A percentile compares a stretch with the other conserved stretches of the same genome.
These are phyloP conservation scores for Idaea straminata DNA, from an alignment of 2,888 invertebrate genomes.

Conservation along the genomic window DNA sequence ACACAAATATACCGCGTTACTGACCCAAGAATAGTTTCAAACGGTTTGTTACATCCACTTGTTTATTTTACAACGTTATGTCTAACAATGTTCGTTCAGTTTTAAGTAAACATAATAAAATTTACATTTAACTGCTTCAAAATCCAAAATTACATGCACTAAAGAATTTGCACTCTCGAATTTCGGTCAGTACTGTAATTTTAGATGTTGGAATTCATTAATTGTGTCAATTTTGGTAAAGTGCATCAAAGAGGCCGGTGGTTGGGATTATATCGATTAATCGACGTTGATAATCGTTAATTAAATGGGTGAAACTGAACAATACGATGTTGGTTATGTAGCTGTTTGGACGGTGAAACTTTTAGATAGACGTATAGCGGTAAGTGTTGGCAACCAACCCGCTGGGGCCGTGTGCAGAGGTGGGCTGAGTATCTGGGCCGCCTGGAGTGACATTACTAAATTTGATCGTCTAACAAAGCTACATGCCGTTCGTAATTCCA, in stretches of 20 bases:
- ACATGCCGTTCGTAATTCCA: slow-evolving; percentile 40
- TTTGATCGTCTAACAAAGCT: slow-evolving; percentile 73
- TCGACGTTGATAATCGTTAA: not conserved
- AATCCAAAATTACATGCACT: not conserved
- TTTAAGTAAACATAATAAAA: slow-evolving; percentile 17
- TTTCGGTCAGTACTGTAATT: not conserved
- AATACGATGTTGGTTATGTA: slow-evolving; percentile 25
- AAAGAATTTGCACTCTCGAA: not conserved
- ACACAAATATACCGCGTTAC: slow-evolving; percentile 59
- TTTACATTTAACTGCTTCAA: not conserved
- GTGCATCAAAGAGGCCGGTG: not conserved
- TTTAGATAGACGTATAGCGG: slow-evolving; percentile 35
- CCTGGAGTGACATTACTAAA: slow-evolving; percentile 79
- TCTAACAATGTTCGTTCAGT: slow-evolving; percentile 16
- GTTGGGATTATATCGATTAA: not conserved
- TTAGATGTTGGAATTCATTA: not conserved
- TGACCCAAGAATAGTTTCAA: slow-evolving; percentile 59
- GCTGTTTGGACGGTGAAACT: slow-evolving; percentile 23
- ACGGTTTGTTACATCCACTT: slow-evolving; percentile 9
- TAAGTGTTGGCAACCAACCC: slow-evolving; percentile 60
- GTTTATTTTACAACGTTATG: slow-evolving; percentile 39
- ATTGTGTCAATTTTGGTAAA: slow-evolving; percentile 1
- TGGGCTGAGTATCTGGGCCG: slow-evolving; percentile 73
- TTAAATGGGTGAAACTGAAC: slow-evolving; percentile 10
- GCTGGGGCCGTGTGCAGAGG: slow-evolving; percentile 76